Base-by-base conservation (phyloP, 2,113 vertebrate genomes). In the Xiphophorus maculatus region DNA sequence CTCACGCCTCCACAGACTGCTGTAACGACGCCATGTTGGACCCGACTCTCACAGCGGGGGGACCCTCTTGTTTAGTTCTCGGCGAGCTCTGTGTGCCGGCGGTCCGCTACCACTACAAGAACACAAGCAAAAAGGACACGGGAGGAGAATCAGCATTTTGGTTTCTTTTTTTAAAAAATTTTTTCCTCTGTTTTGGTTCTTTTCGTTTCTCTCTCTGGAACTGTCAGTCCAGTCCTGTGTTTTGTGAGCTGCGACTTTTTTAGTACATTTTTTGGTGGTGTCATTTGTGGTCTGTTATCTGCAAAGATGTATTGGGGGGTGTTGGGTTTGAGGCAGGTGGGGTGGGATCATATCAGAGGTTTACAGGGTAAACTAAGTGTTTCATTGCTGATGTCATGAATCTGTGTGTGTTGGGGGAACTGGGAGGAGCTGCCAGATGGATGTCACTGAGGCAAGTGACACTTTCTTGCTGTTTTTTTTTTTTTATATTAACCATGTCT, bases 361-460 rank as follows among this genome's bases (percentile, higher is more conserved):
- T 94, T 93, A 94, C 94, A 95, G 93, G 94, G 93, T 95, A 93
- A 90, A 91, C 85, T 82, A 85, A 42, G 81, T 82, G 82, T 84
- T 92, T 88, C 58, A 67, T 88, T 85, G 78, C 85, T 87, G 87
- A 87, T 89, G 85, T 91, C 76, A 83, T 86, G 58, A 77, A 28
- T 72, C 74, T 68, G 44, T 4, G 42, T 65, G 40, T 14, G 35
- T 37, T 37, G 10, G 35, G 35, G 72, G 65, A 44, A n/a, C 30
- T 37, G 65, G 62, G 82, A 71, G 64, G 76, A 73, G 74, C 82
- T 73, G 84, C 87, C 84, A 74, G 81, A 84, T 60, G 84, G 87
- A 86, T 80, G 90, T 89, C 89, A 84, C 84, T 82, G 84, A 91
- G 89, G 91, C 87, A 75, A 90, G 88, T 86, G 89, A 92, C 92